Base-by-base conservation (phyloP, 2,888 invertebrate species). In the Leptinotarsa peninsularis region DNA sequence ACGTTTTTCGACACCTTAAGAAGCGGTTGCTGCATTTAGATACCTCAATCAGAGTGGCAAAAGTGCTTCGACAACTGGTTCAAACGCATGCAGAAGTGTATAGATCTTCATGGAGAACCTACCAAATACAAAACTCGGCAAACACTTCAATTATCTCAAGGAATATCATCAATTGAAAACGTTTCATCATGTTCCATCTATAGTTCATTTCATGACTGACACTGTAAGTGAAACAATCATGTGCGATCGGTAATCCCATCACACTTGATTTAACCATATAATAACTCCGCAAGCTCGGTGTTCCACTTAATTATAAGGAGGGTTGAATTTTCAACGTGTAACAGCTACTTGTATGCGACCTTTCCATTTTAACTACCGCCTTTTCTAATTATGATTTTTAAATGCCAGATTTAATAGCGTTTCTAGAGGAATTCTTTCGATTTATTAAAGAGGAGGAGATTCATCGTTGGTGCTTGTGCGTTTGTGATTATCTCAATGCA, bases 371-470 rank as follows among this genome's bases (percentile, higher is more conserved):
- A 63, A 63, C 63, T 60, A 71, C 70, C 73, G 73, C 70, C 73
- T 76, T 67, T 71, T 68, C 54, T 81, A 82, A 82, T 82, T 82
- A 79, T 77, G 74, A 82, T 81, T 82, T 82, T 82, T 82, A 82
- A 82, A 82, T 82, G 82, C 80, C 82, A 82, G 81, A 82, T 82
- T 76, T 81, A 82, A 82, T 81, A 75, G 78, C 72, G 58, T 72
- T 67, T 74, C 58, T 56, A 68, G 66, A 77, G 76, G 79, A 76
- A 67, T 74, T 23, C 72, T 49, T 54, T 58, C 15, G 70, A 68
- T 71, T 73, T 76, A 74, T 77, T 72, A 74, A 74, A 71, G 71
- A 73, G 79, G 78, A 73, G 78, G 78, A 75, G 74, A 76, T 66
- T 63, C 54, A 50, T 23, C 21, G 58, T 58, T 58, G 23, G 3